Evolutionary conservation across 2,888 invertebrate genomes (phyloP), one percentile per base, ranked within the genome.

Genomic region (Spodoptera exigua): DNA sequence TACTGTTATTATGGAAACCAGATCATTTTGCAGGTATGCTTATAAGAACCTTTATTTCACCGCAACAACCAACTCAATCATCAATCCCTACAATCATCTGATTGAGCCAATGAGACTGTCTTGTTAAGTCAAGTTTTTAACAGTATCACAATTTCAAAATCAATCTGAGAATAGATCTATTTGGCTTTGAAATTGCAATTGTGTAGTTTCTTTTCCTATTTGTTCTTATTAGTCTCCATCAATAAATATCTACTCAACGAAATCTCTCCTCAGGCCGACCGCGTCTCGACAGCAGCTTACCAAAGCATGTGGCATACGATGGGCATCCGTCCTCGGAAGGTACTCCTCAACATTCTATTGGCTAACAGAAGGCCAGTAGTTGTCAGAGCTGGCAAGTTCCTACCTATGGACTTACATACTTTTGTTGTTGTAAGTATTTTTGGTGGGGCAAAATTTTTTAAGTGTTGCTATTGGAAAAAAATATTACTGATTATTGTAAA

Each of bases 1-100:
- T 93, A 93, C 61, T 93, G 93, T 63, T 91, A 89, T 62, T 91
- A 86, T 54, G 93, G 93, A 14, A 90, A 90, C 52, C 92, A 92
- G 78, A 89, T 93, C 1, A 93, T 90, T 46, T 72, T 88, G 49
- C 93, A 93, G 88, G 93, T 90, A 76, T 48, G 18, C 37, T 16
- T 34, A 17, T 1, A 3, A 35, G 3, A 17, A 1, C 12, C 18
- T 17, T 16, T 16, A 37, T 11, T 27, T 5, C 27, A 27, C 27
- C 27, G 3, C 21, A 21, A 21, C 3, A 21, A 21, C 21, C 21
- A 5, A 21, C 21, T 5, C 21, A 21, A 5, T 3, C 3, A 21
- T 21, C 21, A 21, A 21, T 4, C 21, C n/a, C n/a, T n/a, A n/a
- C n/a, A n/a, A n/a, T n/a, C n/a, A n/a, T n/a, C n/a, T n/a, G n/a